phyloP scores from a whole-genome alignment of 2,888 invertebrate species.

The Melipona beecheii region DNA sequence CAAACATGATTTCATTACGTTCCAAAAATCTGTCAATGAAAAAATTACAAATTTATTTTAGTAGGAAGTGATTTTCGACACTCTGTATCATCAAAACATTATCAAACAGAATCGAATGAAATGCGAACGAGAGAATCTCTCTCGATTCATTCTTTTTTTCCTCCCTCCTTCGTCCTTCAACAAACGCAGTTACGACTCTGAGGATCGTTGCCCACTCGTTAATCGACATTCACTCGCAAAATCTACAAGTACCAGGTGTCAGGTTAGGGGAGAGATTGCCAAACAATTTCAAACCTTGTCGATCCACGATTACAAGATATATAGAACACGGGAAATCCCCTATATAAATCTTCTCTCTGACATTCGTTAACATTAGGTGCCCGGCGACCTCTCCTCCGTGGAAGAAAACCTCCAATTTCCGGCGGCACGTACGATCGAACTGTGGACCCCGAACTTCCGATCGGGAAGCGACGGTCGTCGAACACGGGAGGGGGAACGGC shows the following conservation, averaged over 20 bases:
- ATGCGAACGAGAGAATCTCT: not conserved
- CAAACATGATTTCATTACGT: too few species aligned
- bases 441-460: not conserved
- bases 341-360: not conserved
- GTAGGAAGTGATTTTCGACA: too few species aligned
- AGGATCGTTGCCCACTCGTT: slow-evolving; percentile 44
- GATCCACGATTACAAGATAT: not conserved
- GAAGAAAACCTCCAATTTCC: not conserved
- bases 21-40: too few species aligned
- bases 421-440: not conserved
- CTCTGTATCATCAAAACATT: not conserved
- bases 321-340: not conserved
- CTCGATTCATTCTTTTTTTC: not conserved
- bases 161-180: not conserved
- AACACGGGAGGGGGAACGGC: not conserved
- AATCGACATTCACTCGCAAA: slow-evolving; percentile 30
- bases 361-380: not conserved
- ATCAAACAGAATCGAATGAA: not conserved
- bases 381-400: not conserved
- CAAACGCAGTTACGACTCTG: slow-evolving; percentile 60
- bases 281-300: not conserved
- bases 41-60: too few species aligned
- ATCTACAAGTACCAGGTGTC: not conserved
- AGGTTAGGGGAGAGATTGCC: slow-evolving; percentile 25
- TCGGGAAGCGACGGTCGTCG: slow-evolving; percentile 5